A percentile compares a stretch with the other conserved stretches of the same genome.
phyloP scores from a whole-genome alignment of 2,888 invertebrate genomes.

The Platycheirus rosarum region DNA sequence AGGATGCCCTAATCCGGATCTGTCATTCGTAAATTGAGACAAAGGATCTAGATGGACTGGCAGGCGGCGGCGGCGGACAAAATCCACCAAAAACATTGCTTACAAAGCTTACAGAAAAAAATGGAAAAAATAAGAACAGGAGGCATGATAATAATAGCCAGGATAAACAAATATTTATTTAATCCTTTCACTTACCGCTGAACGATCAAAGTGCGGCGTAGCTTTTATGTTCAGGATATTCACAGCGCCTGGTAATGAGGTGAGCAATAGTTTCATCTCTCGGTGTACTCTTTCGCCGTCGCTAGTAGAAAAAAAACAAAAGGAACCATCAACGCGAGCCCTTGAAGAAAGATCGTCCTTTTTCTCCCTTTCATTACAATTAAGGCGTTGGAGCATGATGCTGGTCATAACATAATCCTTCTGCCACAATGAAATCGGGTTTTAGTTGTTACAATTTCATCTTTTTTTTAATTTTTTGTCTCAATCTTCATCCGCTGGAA shows the following conservation, averaged over 20 bases:
- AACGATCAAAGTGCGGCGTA: constrained; percentile 69
- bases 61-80: constrained; percentile 15
- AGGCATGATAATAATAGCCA: constrained; percentile 62
- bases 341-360: constrained; percentile 49
- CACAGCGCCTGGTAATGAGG: constrained; percentile 54
- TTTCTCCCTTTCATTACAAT: constrained; percentile 54
- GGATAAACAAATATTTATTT: constrained; percentile 74
- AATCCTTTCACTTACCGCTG: constrained; percentile 73
- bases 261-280: constrained; percentile 63
- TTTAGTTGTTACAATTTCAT: constrained; percentile 44
- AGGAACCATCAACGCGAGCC: constrained; percentile 40
- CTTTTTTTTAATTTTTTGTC: too few species aligned
- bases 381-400: constrained; percentile 71
- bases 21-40: constrained; percentile 73
- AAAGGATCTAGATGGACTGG: constrained; percentile 63
- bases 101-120: not conserved
- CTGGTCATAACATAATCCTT: constrained; percentile 73
- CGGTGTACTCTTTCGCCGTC: constrained; percentile 16
- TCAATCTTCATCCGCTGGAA: constrained; percentile 57
- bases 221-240: constrained; percentile 46
- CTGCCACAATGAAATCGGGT: constrained; percentile 59
- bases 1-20: constrained; percentile 74
- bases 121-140: constrained; percentile 6
- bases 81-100: constrained; percentile 25
- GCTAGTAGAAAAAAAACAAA: not conserved